Evolutionary conservation across 2,113 vertebrate species (phyloP).

Genomic region (Geococcyx californianus): DNA sequence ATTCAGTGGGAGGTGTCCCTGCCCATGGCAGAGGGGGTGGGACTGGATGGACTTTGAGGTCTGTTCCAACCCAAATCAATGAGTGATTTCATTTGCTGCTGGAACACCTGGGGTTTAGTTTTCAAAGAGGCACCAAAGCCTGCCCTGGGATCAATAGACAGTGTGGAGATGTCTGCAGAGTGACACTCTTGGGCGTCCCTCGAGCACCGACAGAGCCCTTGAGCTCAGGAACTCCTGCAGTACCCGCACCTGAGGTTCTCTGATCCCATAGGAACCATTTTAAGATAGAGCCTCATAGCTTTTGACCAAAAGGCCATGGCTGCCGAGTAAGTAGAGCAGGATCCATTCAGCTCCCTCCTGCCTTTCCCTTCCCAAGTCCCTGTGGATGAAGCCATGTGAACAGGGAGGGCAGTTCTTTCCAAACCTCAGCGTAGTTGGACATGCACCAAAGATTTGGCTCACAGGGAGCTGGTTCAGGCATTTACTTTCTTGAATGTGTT

Average conservation of each 20-base stretch:
- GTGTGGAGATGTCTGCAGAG: not conserved
- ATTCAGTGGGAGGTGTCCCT: too few species aligned
- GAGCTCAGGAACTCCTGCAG: too few species aligned
- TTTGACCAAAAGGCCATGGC: not conserved
- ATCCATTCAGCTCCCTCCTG: accelerated
- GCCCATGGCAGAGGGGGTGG: too few species aligned
- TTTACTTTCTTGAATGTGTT: not conserved
- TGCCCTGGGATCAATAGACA: not conserved
- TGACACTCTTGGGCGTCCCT: not conserved
- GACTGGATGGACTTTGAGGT: too few species aligned
- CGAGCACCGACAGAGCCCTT: too few species aligned
- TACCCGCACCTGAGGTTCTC: not conserved
- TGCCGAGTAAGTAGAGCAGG: not conserved
- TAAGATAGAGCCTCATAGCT: not conserved
- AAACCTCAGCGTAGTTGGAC: accelerated
- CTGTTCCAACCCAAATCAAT: too few species aligned
- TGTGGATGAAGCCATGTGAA: not conserved
- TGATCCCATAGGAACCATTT: not conserved
- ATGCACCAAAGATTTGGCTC: not conserved
- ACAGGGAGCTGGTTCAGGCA: not conserved
- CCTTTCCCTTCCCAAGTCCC: not conserved
- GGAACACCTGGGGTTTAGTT: not conserved
- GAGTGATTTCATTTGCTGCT: not conserved
- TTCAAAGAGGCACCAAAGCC: not conserved
- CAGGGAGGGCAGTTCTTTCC: not conserved